phyloP scores from a whole-genome alignment of 2,888 invertebrate genomes.

The Stictocephala bisonia region DNA sequence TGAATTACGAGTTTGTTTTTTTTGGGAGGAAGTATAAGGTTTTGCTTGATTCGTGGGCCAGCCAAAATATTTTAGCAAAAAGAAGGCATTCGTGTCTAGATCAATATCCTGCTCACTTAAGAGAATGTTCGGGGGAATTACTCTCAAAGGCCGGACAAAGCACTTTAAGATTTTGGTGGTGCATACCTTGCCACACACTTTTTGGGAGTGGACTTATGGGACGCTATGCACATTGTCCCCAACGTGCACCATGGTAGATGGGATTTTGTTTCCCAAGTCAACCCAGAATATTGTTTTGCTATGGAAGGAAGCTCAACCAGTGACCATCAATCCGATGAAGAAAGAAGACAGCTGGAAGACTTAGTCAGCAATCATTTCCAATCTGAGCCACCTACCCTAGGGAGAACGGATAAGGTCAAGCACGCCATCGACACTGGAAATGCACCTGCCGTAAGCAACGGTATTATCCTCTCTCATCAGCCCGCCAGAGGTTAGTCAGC shows the following conservation, averaged over 20 bases:
- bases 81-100: background rate
- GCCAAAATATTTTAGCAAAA: background rate
- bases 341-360: background rate
- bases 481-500: conserved; percentile 47
- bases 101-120: background rate
- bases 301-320: background rate
- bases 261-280: background rate
- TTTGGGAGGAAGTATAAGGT: background rate
- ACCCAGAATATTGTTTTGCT: background rate
- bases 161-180: background rate
- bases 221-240: background rate
- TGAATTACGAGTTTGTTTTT: background rate
- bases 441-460: conserved; percentile 20
- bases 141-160: background rate
- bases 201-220: conserved; percentile 12
- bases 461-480: conserved; percentile 41
- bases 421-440: conserved; percentile 43
- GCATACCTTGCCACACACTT: background rate
- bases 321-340: background rate
- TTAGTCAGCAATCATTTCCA: background rate
- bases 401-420: background rate
- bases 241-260: background rate
- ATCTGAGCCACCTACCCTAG: background rate
- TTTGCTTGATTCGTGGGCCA: background rate
- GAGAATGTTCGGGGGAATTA: background rate